phyloP scores from a whole-genome alignment of 2,113 vertebrate genomes.

The Macrotis lagotis region DNA sequence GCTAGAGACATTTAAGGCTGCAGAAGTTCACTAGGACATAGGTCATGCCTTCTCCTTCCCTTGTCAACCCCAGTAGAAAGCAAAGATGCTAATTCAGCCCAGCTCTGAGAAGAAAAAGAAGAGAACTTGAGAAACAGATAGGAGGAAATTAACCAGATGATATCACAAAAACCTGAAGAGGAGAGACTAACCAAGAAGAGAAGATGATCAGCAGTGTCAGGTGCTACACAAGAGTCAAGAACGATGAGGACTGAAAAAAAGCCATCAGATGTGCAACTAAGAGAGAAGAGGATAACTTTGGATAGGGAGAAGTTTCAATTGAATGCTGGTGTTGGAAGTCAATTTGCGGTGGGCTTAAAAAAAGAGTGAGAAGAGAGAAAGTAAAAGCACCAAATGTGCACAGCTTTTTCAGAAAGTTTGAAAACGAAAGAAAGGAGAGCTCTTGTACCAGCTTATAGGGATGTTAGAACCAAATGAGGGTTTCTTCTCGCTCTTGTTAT shows the following conservation, averaged over 20 bases:
- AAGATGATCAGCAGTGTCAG: not conserved
- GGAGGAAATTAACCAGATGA: not conserved
- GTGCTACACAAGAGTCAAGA: not conserved
- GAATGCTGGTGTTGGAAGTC: not conserved
- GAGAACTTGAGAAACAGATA: not conserved
- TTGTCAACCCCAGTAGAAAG: not conserved
- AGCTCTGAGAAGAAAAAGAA: not conserved
- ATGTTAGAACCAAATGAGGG: not conserved
- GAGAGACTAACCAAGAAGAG: not conserved
- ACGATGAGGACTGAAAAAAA: not conserved
- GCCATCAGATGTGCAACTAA: not conserved
- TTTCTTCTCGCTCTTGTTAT: not conserved
- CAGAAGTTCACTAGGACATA: not conserved
- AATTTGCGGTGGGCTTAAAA: not conserved
- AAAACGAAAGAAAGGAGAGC: not conserved
- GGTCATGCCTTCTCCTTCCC: not conserved
- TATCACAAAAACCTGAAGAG: not conserved
- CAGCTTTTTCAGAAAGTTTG: too few species aligned
- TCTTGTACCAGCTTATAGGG: not conserved
- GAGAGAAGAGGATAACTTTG: not conserved
- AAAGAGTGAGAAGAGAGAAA: not conserved
- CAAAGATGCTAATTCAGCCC: not conserved
- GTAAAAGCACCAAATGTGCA: not conserved
- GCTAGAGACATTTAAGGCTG: not conserved
- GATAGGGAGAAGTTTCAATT: not conserved